Conservation (phyloP, 2,797 vertebrate genomes). For the Gymnoscopelus braueri region DNA sequence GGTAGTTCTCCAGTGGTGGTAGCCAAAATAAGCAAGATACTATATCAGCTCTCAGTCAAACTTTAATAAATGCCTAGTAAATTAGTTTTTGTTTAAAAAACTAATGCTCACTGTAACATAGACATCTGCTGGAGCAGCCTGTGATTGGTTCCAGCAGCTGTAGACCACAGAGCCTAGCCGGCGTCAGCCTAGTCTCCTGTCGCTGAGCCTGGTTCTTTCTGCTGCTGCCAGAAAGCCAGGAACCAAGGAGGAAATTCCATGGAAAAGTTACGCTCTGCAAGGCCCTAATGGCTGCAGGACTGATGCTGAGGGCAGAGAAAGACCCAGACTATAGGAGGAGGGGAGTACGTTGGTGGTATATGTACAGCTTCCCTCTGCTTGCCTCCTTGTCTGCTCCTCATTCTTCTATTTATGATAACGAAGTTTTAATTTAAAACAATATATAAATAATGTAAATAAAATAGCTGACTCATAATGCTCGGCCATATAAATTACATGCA, state of each 20-base stretch:
- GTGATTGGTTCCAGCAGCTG: constrained; percentile 72
- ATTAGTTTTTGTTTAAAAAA: constrained; percentile 32
- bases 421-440: no score
- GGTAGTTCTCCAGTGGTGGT: background rate
- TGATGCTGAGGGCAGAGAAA: constrained; percentile 21
- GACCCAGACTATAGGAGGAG: constrained; percentile 26
- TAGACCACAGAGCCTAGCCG: constrained; percentile 60
- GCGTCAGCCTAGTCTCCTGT: constrained; percentile 54
- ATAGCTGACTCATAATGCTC: no score
- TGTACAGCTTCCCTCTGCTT: constrained; percentile 7
- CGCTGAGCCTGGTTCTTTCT: constrained; percentile 37
- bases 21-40: constrained; percentile 27
- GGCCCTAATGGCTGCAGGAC: constrained; percentile 53
- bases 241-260: constrained; percentile 65
- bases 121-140: constrained; percentile 53
- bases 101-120: background rate
- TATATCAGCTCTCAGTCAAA: constrained; percentile 23
- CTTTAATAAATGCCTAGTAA: constrained; percentile 21
- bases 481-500: no score
- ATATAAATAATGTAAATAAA: no score
- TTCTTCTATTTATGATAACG: background rate
- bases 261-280: constrained; percentile 63
- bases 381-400: background rate
- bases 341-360: constrained; percentile 9
- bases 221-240: constrained; percentile 42